Conservation (phyloP, 2,888 invertebrate species). For the Hybos culiciformis region DNA sequence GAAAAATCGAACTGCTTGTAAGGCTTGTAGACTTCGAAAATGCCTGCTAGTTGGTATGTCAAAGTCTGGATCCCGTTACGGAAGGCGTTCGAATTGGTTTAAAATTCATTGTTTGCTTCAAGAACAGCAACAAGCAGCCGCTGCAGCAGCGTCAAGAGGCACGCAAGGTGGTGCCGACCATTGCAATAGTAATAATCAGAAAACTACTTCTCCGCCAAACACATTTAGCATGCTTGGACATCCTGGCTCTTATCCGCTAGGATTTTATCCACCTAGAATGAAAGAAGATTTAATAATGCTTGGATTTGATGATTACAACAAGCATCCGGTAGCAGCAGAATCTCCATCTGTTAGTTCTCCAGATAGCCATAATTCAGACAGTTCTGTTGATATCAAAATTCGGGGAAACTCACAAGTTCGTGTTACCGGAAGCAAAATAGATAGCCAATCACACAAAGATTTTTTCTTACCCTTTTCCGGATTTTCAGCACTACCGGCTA, state of each 20-base stretch:
- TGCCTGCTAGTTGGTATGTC: conserved; percentile 89
- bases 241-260: conserved; percentile 30
- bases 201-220: conserved; percentile 34
- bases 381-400: conserved; percentile 59
- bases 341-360: conserved; percentile 67
- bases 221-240: conserved; percentile 36
- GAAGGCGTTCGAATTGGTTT: conserved; percentile 88
- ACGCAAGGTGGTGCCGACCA: neutral
- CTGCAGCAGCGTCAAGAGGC: conserved; percentile 27
- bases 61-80: conserved; percentile 84
- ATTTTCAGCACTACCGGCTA: conserved; percentile 44
- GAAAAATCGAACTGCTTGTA: conserved; percentile 90
- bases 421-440: conserved; percentile 15
- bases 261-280: conserved; percentile 45
- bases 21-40: conserved; percentile 78
- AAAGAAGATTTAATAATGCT: conserved; percentile 59
- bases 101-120: conserved; percentile 87
- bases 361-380: conserved; percentile 70
- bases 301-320: conserved; percentile 52
- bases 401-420: conserved; percentile 38
- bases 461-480: conserved; percentile 53
- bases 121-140: conserved; percentile 60
- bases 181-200: conserved; percentile 11
- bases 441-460: conserved; percentile 37
- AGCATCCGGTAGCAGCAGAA: conserved; percentile 42